Base-by-base conservation (phyloP, 2,888 invertebrate species). In the Monoplex corrugatus region DNA sequence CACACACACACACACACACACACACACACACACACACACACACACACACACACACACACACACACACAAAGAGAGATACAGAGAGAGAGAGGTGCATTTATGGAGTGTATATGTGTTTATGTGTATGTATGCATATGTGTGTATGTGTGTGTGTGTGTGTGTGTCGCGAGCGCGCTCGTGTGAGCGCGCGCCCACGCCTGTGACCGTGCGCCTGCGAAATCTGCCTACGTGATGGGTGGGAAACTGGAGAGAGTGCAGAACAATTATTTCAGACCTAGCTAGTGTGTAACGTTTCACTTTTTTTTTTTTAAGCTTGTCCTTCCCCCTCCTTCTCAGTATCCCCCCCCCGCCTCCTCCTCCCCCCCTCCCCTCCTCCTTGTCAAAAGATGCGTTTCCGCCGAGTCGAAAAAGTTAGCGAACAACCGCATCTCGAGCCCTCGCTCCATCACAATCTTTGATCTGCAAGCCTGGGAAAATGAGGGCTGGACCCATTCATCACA, bases 401-500 rank as follows among this genome's bases (percentile, higher is more conserved):
- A 23, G 16, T 19, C 50, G 50, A 50, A 50, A 32, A 43, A 23
- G 44, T 44, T 23, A 16, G 44, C 0, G 80, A 82, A 82, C 80
- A 82, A 82, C 43, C 80, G 32, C 43, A 10, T 43, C 2, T 16
- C 32, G 19, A 82, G 84, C 16, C 84, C 57, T 23, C 57, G 84
- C 10, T 72, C 72, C 86, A 86, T 86, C 86, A 72, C 13, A 63
- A 86, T 72, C 86, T 86, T 86, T 86, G 86, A 72, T 86, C 85
- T 38, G 28, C 19, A 2, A 38, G 86, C 86, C 86, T 86, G 86
- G 86, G 72, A 86, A 86, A 86, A 68, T 72, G 57, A 72, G 38
- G 16, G 32, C n/a, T 0, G 23, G 38, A 6, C 3, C 72, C 8
- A 86, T 72, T 72, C 86, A 86, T 86, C 86, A 86, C 38, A 84